Conservation (phyloP, 2,888 invertebrate genomes). For the Drosophila pseudotakahashii region DNA sequence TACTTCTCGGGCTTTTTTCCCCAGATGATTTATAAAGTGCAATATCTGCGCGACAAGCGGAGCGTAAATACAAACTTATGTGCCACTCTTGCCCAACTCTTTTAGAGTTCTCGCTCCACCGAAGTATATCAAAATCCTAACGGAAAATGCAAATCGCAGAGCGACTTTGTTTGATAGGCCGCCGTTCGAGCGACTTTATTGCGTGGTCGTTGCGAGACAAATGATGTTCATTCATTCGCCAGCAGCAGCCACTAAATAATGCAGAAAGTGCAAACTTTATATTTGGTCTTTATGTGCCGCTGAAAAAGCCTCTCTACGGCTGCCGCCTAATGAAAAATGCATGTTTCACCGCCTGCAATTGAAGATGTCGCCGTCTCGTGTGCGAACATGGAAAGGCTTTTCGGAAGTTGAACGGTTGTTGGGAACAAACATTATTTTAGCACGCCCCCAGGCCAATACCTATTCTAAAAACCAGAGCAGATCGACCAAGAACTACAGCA, state of each 20-base stretch:
- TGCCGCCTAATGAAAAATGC: conserved; percentile 43
- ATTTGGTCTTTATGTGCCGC: conserved; percentile 12
- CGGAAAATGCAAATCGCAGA: conserved; percentile 36
- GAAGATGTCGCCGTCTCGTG: conserved; percentile 8
- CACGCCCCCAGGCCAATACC: background rate
- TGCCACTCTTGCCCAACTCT: conserved; percentile 38
- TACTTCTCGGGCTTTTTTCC: conserved; percentile 24
- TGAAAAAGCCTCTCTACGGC: conserved; percentile 22
- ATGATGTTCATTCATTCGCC: conserved; percentile 47
- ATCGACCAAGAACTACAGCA: too few relatives aligned
- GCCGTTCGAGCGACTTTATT: conserved; percentile 51
- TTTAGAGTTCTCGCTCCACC: background rate
- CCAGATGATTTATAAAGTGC: conserved; percentile 74
- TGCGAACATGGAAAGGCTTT: conserved; percentile 35
- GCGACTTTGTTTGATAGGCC: conserved; percentile 65
- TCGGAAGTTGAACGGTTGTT: background rate
- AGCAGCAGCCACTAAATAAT: conserved; percentile 49
- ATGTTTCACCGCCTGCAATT: conserved; percentile 25
- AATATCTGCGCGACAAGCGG: conserved; percentile 58
- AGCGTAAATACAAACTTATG: conserved; percentile 61
- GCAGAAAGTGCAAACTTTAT: conserved; percentile 43
- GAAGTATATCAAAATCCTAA: conserved; percentile 44
- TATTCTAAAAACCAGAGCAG: background rate
- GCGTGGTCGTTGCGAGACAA: conserved; percentile 15
- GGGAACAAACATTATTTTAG: background rate